A percentile compares a stretch with the other conserved stretches of the same genome.
These are phyloP conservation scores for Pelmatolapia mariae DNA, from an alignment of 2,113 vertebrate genomes.

Conservation along the genomic window DNA sequence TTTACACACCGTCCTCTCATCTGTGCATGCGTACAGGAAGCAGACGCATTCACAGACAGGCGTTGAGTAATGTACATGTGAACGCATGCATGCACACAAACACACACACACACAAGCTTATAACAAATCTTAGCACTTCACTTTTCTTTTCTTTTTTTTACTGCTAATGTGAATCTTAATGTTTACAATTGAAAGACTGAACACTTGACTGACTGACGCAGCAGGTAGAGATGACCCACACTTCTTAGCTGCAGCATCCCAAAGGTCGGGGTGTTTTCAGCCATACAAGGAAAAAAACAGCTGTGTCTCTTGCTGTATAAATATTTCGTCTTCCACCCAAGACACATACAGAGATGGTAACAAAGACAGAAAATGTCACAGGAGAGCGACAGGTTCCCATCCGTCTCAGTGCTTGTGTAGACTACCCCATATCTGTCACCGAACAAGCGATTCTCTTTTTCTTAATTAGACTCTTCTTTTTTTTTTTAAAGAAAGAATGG, in stretches of 20 bases:
- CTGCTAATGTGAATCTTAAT: constrained; percentile 58
- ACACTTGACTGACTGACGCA: neutral
- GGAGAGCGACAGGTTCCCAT: neutral
- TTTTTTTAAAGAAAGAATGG: neutral
- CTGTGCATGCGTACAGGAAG: constrained; percentile 28
- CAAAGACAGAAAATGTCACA: neutral
- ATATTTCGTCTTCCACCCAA: constrained; percentile 41
- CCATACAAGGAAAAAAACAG: neutral
- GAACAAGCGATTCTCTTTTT: neutral
- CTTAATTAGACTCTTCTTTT: neutral
- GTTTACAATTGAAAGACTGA: constrained; percentile 54
- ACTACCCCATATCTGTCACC: neutral
- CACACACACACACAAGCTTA: neutral
- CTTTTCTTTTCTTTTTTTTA: neutral
- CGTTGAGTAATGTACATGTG: neutral
- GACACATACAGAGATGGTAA: neutral
- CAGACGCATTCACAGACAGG: neutral
- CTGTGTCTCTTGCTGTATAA: neutral
- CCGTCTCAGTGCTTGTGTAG: neutral
- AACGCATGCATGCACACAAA: neutral
- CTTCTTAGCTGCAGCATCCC: neutral
- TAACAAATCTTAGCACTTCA: neutral
- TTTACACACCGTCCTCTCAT: neutral
- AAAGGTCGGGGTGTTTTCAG: constrained; percentile 2
- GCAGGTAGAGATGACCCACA: neutral